Conservation (phyloP, 1,140 invertebrate species). For the Danaus plexippus region DNA sequence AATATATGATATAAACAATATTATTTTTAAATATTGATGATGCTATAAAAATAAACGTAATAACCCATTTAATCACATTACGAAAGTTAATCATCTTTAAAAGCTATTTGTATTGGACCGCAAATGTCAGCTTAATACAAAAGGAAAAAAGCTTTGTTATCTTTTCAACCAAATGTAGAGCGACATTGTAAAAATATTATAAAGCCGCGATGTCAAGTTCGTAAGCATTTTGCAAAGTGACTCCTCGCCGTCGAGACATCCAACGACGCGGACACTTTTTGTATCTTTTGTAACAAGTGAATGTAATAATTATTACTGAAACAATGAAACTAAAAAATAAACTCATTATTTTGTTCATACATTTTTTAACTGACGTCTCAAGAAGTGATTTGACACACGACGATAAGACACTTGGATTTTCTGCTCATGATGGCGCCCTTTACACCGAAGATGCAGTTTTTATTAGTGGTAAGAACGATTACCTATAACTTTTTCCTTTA, state of each 20-base stretch:
- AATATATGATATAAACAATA: too few relatives aligned
- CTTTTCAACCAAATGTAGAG: constrained; percentile 61
- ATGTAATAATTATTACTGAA: constrained; percentile 30
- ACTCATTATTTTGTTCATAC: constrained; percentile 34
- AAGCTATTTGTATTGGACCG: constrained; percentile 33
- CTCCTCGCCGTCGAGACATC: constrained; percentile 58
- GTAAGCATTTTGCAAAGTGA: constrained; percentile 62
- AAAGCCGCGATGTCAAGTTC: constrained; percentile 50
- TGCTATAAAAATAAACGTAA: too few relatives aligned
- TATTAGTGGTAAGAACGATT: constrained; percentile 51
- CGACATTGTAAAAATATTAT: constrained; percentile 65
- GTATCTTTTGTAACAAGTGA: constrained; percentile 28
- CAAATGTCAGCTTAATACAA: constrained; percentile 52
- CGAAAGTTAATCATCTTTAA: constrained; percentile 44
- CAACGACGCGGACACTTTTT: constrained; percentile 32
- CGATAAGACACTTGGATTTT: constrained; percentile 39
- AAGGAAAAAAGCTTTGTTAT: constrained; percentile 66
- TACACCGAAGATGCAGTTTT: constrained; percentile 60
- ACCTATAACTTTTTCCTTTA: too few relatives aligned
- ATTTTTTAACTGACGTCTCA: constrained; percentile 30
- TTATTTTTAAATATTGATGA: too few relatives aligned
- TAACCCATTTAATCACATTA: too few relatives aligned
- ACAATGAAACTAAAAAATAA: constrained; percentile 41
- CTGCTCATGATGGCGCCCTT: constrained; percentile 43
- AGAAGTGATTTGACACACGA: constrained; percentile 34